Percentiles rank a stretch among this genome's conserved stretches.
phyloP scores from a whole-genome alignment of 2,888 invertebrate species.

The Arge pagana region DNA sequence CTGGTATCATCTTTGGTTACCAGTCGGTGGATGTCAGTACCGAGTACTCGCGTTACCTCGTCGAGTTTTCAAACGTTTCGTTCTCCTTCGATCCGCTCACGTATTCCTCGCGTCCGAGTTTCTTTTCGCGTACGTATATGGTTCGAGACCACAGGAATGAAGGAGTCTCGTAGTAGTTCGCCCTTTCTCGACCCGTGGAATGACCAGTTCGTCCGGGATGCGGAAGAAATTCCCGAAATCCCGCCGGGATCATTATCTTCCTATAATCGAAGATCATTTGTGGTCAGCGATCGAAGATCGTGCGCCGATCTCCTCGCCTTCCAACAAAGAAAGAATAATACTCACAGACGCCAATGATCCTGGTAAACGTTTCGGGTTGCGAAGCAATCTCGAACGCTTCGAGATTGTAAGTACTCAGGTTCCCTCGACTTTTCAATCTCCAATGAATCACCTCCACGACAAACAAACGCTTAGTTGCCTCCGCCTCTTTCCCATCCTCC shows the following conservation, averaged over 20 bases:
- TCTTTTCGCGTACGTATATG: conserved; percentile 12
- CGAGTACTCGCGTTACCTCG: conserved; percentile 32
- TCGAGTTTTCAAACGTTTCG: conserved; percentile 39
- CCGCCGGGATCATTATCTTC: conserved; percentile 38
- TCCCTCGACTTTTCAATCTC: conserved; percentile 15
- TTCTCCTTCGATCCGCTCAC: no score
- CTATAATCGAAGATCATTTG: conserved; percentile 47
- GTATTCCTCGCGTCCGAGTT: no score
- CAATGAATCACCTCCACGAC: conserved; percentile 17
- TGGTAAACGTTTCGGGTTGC: conserved; percentile 14
- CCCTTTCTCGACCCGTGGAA: conserved; percentile 14
- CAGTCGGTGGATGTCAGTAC: no score
- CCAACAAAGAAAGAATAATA: not conserved
- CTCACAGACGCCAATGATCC: not conserved
- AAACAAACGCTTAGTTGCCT: conserved; percentile 12
- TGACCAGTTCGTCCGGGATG: conserved; percentile 17
- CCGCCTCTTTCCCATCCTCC: not conserved
- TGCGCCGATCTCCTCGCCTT: conserved; percentile 31
- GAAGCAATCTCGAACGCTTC: conserved; percentile 15
- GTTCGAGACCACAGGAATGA: conserved; percentile 16
- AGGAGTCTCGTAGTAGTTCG: conserved; percentile 4
- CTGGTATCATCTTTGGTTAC: no score
- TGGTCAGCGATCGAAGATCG: conserved; percentile 40
- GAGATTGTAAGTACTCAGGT: conserved; percentile 20
- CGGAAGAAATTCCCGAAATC: conserved; percentile 25